Percentiles rank a stretch among this genome's conserved stretches.
phyloP scores from a whole-genome alignment of 2,888 invertebrate species.

The Thymelicus sylvestris region DNA sequence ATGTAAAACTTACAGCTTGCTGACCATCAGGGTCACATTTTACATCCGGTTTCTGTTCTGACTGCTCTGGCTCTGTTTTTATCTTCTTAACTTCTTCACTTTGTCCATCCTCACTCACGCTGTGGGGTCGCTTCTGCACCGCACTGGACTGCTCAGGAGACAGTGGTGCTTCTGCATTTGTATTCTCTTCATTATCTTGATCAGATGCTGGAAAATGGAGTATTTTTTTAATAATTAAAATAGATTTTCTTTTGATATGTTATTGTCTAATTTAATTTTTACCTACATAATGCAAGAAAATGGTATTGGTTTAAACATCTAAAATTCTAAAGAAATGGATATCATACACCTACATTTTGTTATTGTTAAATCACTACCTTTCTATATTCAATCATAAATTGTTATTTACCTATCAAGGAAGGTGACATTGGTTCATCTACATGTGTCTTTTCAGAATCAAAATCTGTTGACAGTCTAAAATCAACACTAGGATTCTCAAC shows the following conservation, averaged over 20 bases:
- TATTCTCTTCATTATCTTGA: not conserved
- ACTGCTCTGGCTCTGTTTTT: conserved; percentile 48
- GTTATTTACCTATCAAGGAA: conserved; percentile 55
- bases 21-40: conserved; percentile 26
- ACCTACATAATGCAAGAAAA: too few relatives aligned
- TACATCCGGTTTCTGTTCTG: conserved; percentile 39
- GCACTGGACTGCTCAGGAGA: conserved; percentile 31
- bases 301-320: too few relatives aligned
- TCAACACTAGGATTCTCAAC: conserved; percentile 6
- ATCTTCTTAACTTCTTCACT: conserved; percentile 54
- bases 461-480: conserved; percentile 2
- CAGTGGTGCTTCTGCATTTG: not conserved
- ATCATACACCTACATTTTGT: too few relatives aligned
- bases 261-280: too few relatives aligned
- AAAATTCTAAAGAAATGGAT: too few relatives aligned
- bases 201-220: not conserved
- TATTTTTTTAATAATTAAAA: too few relatives aligned
- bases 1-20: conserved; percentile 6
- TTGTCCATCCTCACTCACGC: conserved; percentile 41
- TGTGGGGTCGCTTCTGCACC: conserved; percentile 54
- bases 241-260: not conserved
- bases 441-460: conserved; percentile 13
- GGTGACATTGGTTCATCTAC: conserved; percentile 49
- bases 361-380: too few relatives aligned
- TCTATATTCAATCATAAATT: not conserved